Evolutionary conservation across 1,140 invertebrate species (phyloP).

Genomic region (Lutraria rhynchaena): DNA sequence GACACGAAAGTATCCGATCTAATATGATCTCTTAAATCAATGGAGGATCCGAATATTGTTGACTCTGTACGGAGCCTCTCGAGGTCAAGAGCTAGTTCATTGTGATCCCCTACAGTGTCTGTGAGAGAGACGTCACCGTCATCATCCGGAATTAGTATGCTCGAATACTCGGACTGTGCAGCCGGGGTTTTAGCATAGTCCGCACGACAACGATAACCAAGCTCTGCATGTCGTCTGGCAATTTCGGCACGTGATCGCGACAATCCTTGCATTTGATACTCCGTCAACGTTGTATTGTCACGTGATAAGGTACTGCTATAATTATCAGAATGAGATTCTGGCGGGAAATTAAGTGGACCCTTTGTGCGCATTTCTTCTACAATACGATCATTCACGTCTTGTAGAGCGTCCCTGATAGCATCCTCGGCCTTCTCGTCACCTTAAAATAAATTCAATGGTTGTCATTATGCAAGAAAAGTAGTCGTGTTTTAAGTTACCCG

Average conservation of each 20-base stretch:
- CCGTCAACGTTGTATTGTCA: neutral
- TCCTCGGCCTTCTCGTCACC: constrained; percentile 66
- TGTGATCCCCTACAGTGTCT: constrained; percentile 28
- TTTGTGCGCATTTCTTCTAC: constrained; percentile 57
- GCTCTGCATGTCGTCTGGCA: constrained; percentile 27
- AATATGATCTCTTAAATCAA: constrained; percentile 45
- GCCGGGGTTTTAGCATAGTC: constrained; percentile 55
- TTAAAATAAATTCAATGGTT: too few species aligned
- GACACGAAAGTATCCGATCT: constrained; percentile 49
- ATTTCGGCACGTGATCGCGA: constrained; percentile 49
- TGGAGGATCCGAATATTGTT: constrained; percentile 45
- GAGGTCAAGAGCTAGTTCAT: constrained; percentile 37
- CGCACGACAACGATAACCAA: constrained; percentile 45
- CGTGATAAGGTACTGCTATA: constrained; percentile 26
- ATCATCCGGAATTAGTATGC: constrained; percentile 53
- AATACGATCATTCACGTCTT: constrained; percentile 65
- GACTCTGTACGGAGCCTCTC: constrained; percentile 46
- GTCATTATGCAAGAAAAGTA: too few species aligned
- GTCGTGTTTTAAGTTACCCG: too few species aligned
- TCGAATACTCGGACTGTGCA: constrained; percentile 49
- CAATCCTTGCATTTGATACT: constrained; percentile 36
- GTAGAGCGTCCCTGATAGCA: constrained; percentile 67
- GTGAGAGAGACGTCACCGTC: constrained; percentile 51
- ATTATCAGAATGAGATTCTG: constrained; percentile 46
- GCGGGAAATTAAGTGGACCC: constrained; percentile 39